Conservation (phyloP, 2,113 vertebrate species). For the Arenaria interpres region DNA sequence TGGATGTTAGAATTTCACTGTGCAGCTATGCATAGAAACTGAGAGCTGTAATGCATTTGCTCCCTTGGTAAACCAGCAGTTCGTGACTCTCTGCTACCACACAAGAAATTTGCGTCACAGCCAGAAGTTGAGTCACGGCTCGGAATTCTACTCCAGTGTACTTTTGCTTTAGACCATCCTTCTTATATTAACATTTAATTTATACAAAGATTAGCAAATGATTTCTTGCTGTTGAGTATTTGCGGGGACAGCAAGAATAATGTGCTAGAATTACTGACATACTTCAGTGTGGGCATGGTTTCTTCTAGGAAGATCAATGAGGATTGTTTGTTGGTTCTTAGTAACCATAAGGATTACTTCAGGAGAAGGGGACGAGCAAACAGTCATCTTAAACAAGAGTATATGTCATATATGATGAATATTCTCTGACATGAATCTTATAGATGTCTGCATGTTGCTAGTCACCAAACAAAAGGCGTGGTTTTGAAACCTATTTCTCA, state of each 20-base stretch:
- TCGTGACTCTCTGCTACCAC: slow-evolving; percentile 25
- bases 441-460: background rate
- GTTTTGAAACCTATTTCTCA: background rate
- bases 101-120: slow-evolving; percentile 2
- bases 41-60: background rate
- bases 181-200: background rate
- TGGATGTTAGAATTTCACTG: background rate
- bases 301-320: background rate
- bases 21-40: slow-evolving; percentile 2
- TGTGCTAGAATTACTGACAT: background rate
- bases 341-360: background rate
- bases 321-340: background rate
- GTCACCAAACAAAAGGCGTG: background rate
- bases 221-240: background rate
- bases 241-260: background rate
- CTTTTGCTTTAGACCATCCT: background rate
- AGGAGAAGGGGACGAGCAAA: background rate
- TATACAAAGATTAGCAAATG: background rate
- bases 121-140: slow-evolving; percentile 33
- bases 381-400: background rate
- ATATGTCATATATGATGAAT: background rate
- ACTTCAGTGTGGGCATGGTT: background rate
- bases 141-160: background rate
- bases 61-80: background rate
- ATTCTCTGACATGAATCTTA: background rate